Conservation (phyloP, 2,888 invertebrate genomes). For the Protonemura montana region DNA sequence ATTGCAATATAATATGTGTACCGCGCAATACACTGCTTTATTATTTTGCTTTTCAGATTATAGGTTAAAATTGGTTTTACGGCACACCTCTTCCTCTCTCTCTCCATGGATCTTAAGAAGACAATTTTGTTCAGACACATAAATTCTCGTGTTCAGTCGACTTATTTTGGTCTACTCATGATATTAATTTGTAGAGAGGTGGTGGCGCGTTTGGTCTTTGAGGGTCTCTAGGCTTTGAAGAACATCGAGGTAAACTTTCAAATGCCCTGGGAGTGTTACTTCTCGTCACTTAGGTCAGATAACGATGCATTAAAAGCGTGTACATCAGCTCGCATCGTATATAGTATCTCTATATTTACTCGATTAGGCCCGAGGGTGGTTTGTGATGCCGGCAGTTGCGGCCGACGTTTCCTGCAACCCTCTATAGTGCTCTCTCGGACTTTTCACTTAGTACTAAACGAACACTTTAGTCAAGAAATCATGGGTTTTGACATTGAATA, state of each 20-base stretch:
- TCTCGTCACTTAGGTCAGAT: too few relatives aligned
- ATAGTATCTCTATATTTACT: too few relatives aligned
- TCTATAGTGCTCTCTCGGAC: not conserved
- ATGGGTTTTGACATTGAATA: not conserved
- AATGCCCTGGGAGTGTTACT: not conserved
- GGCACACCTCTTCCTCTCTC: not conserved
- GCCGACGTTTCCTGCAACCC: not conserved
- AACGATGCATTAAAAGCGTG: too few relatives aligned
- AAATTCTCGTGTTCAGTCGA: not conserved
- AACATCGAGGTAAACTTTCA: not conserved
- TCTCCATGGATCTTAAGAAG: not conserved
- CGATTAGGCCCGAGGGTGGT: not conserved
- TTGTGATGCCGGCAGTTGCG: not conserved
- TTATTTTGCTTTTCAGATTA: conserved; percentile 4
- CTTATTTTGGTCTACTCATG: not conserved
- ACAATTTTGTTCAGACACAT: not conserved
- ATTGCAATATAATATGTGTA: not conserved
- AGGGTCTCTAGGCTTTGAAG: too few relatives aligned
- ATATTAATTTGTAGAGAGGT: not conserved
- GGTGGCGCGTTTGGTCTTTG: not conserved
- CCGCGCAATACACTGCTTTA: not conserved
- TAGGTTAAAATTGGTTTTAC: not conserved
- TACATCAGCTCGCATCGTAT: too few relatives aligned
- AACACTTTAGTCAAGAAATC: not conserved
- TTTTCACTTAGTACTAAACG: not conserved